Conservation (phyloP, 2,113 vertebrate genomes). For the Rhinoptilus africanus region DNA sequence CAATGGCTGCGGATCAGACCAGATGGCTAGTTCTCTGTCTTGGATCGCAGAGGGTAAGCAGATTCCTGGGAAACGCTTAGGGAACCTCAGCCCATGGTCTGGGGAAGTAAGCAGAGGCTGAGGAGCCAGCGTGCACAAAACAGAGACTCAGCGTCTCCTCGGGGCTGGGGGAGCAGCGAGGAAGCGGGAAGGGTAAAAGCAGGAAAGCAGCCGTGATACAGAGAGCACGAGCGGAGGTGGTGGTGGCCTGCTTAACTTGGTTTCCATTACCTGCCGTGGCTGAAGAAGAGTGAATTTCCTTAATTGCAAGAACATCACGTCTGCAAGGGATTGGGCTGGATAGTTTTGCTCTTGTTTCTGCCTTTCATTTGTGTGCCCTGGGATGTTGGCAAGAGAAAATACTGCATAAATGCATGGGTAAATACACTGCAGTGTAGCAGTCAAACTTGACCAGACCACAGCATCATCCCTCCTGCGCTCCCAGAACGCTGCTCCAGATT, state of each 20-base stretch:
- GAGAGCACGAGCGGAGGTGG: neutral
- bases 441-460: neutral
- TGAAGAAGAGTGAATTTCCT: neutral
- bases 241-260: neutral
- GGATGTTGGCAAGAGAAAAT: neutral
- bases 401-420: neutral
- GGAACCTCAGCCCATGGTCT: neutral
- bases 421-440: neutral
- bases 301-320: neutral
- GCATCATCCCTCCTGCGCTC: neutral
- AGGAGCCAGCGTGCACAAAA: neutral
- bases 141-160: accelerated
- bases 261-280: neutral
- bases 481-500: neutral
- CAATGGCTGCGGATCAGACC: neutral
- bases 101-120: neutral
- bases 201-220: neutral
- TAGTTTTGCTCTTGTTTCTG: neutral
- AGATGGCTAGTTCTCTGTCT: neutral
- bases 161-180: neutral
- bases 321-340: neutral
- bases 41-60: accelerated
- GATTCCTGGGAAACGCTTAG: neutral
- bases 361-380: neutral
- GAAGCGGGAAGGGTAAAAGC: neutral